phyloP scores from a whole-genome alignment of 2,113 vertebrate species.

The Tragelaphus buxtoni region DNA sequence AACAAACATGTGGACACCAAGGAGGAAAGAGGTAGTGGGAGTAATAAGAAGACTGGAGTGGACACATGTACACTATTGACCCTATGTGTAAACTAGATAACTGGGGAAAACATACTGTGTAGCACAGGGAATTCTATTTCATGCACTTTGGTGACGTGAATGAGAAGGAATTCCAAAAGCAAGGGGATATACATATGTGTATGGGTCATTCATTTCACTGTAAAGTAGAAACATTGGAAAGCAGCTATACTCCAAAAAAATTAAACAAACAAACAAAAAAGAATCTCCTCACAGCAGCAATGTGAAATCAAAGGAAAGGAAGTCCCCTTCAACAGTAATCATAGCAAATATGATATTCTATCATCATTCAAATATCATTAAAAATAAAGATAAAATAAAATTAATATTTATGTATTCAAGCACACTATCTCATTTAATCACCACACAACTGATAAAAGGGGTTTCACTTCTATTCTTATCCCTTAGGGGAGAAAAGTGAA shows the following conservation, averaged over 20 bases:
- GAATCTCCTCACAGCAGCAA: neutral
- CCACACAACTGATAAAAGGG: neutral
- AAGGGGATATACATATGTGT: accelerated
- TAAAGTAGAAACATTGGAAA: neutral
- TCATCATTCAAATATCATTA: neutral
- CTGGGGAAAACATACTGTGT: neutral
- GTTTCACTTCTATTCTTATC: neutral
- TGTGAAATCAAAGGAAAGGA: neutral
- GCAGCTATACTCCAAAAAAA: neutral
- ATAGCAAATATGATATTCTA: neutral
- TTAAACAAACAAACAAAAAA: neutral
- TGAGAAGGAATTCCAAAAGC: neutral
- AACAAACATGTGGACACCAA: neutral
- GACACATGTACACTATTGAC: neutral
- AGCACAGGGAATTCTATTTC: neutral
- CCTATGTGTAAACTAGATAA: accelerated
- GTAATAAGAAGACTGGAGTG: neutral
- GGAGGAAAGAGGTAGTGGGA: neutral
- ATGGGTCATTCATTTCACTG: neutral
- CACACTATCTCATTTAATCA: neutral
- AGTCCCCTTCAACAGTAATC: neutral
- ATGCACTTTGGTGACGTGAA: neutral
- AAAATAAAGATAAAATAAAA: neutral
- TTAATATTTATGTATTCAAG: neutral
- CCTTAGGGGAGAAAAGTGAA: neutral